These are phyloP conservation scores for Aegotheles bennettii DNA, from an alignment of 2,113 vertebrate species.

Conservation along the genomic window DNA sequence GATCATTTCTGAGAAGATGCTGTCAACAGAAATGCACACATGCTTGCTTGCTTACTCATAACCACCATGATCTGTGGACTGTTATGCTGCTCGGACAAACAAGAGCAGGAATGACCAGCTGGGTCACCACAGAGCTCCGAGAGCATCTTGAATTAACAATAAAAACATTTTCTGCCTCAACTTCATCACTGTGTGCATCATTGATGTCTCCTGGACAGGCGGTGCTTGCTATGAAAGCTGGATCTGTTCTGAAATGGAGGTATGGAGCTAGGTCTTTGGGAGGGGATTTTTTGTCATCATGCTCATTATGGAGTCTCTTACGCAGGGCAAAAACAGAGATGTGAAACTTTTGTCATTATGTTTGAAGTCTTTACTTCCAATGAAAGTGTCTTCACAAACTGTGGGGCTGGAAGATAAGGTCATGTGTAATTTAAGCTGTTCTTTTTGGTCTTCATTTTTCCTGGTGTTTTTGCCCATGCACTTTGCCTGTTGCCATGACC, in stretches of 20 bases:
- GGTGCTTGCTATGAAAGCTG: neutral
- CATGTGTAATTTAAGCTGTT: neutral
- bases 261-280: neutral
- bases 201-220: neutral
- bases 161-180: neutral
- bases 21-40: neutral
- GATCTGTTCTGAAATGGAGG: neutral
- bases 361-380: neutral
- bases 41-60: neutral
- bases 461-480: neutral
- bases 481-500: neutral
- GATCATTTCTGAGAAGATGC: conserved; percentile 22
- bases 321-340: neutral
- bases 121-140: conserved; percentile 2
- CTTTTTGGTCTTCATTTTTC: neutral
- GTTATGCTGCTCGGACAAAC: neutral
- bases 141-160: conserved; percentile 19
- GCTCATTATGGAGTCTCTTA: neutral
- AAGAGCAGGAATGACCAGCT: conserved; percentile 1
- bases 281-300: neutral
- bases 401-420: neutral
- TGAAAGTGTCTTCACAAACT: neutral
- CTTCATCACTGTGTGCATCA: neutral
- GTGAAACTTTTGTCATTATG: neutral
- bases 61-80: neutral